These are phyloP conservation scores for Microcebus jonahi DNA, from an alignment of 2,113 vertebrate genomes.

Conservation along the genomic window DNA sequence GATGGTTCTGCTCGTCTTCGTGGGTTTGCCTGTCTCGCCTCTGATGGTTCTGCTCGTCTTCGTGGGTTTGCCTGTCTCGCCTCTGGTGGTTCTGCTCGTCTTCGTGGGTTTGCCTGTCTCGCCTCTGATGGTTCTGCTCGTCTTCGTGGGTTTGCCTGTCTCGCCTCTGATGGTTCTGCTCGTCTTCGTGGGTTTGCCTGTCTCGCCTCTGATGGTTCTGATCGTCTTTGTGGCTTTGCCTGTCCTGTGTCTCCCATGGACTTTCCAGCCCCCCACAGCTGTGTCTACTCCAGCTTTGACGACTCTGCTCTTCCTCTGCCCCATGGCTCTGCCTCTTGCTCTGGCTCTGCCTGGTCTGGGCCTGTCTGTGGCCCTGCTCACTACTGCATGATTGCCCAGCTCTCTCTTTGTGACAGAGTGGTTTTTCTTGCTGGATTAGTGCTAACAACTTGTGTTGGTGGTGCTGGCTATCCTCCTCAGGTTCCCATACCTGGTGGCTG, in stretches of 20 bases:
- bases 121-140: neutral
- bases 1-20: too few species aligned
- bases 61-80: neutral
- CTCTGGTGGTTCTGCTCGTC: neutral
- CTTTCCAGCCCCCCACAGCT: neutral
- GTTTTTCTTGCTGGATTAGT: constrained; percentile 49
- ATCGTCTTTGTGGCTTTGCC: neutral
- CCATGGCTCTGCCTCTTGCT: neutral
- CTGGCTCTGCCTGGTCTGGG: neutral
- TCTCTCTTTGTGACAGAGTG: neutral
- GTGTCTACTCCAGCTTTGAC: neutral
- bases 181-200: neutral
- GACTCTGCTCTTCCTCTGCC: neutral
- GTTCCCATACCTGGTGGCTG: neutral
- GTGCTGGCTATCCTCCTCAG: neutral
- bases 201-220: neutral
- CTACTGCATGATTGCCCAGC: neutral
- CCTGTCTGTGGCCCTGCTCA: constrained; percentile 12
- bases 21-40: too few species aligned
- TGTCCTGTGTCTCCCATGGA: neutral
- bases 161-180: neutral
- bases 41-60: too few species aligned
- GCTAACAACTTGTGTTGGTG: constrained; percentile 54
- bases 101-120: neutral
- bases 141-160: neutral